phyloP scores from a whole-genome alignment of 2,797 vertebrate genomes.

The Mergus octosetaceus region DNA sequence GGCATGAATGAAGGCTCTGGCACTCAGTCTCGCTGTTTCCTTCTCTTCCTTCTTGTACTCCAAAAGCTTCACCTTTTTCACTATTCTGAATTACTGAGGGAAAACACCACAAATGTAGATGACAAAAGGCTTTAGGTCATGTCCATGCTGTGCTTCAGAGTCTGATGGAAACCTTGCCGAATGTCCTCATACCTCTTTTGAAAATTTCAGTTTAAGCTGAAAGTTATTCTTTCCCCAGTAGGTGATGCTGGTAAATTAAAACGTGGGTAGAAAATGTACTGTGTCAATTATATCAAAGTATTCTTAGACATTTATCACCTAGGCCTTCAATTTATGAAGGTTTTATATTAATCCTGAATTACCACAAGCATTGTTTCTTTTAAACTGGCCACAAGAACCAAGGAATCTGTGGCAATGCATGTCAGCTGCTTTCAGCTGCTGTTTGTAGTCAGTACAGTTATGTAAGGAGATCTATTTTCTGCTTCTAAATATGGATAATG shows the following conservation, averaged over 20 bases:
- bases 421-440: constrained; percentile 24
- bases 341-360: not conserved
- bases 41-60: not conserved
- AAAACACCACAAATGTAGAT: not conserved
- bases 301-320: not conserved
- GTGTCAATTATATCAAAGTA: not conserved
- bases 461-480: constrained; percentile 13
- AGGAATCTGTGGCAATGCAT: not conserved
- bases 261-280: not conserved
- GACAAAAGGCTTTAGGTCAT: not conserved
- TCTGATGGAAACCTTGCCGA: not conserved
- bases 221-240: not conserved
- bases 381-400: not conserved
- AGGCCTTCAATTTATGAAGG: not conserved
- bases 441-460: constrained; percentile 10
- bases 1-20: not conserved
- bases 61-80: not conserved
- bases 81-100: not conserved
- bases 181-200: not conserved
- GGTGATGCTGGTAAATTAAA: not conserved
- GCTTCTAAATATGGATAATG: constrained; percentile 53
- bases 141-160: not conserved
- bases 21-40: not conserved
- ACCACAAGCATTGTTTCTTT: not conserved
- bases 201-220: not conserved